Evolutionary conservation across 2,888 invertebrate species (phyloP).

Genomic region (Lacanobia wlatinum): DNA sequence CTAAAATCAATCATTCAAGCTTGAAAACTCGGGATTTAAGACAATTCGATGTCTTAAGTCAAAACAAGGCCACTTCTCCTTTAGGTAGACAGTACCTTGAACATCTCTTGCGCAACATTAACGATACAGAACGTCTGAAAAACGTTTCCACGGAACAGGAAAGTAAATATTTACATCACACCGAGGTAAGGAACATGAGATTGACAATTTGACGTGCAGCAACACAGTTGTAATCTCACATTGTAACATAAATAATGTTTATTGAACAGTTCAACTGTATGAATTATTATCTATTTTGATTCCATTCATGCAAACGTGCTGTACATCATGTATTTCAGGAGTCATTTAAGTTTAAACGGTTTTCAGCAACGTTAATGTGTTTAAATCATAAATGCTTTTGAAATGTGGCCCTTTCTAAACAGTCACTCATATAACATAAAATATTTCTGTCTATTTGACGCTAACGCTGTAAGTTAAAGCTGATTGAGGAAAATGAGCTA

Average conservation of each 20-base stretch:
- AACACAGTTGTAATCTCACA: constrained; percentile 27
- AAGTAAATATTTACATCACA: constrained; percentile 41
- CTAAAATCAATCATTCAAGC: too few species aligned
- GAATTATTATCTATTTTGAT: constrained; percentile 50
- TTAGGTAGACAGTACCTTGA: not conserved
- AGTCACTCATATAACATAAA: constrained; percentile 25
- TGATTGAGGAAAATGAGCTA: constrained; percentile 28
- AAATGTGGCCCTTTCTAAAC: constrained; percentile 32
- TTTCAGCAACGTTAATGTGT: constrained; percentile 43
- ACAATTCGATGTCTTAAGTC: not conserved
- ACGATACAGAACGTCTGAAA: not conserved
- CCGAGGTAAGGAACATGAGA: constrained; percentile 20
- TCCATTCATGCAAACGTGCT: constrained; percentile 30
- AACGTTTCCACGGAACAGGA: constrained; percentile 27
- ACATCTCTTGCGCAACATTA: constrained; percentile 1
- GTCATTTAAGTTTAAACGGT: constrained; percentile 18
- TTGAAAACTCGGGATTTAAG: not conserved
- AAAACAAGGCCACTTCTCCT: not conserved
- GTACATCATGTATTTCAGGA: constrained; percentile 22
- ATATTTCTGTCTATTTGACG: constrained; percentile 30
- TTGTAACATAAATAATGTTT: constrained; percentile 37
- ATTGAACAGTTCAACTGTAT: constrained; percentile 40
- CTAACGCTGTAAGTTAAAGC: constrained; percentile 6
- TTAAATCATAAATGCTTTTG: constrained; percentile 28
- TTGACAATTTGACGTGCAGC: constrained; percentile 38